Evolutionary conservation across 2,797 vertebrate species (phyloP).

Genomic region (Pelobates cultripes): DNA sequence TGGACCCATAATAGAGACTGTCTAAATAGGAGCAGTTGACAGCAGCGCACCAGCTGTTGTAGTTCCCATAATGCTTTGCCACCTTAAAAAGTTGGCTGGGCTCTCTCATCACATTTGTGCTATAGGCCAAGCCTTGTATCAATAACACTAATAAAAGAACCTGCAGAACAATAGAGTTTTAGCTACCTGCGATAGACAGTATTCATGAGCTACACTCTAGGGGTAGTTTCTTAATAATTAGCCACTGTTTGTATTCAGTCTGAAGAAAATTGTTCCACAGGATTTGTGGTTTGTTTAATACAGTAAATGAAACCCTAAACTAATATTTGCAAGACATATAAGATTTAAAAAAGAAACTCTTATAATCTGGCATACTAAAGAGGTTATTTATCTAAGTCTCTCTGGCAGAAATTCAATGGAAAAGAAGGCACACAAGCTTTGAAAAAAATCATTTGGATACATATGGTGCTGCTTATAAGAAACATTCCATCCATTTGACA

Average conservation of each 20-base stretch:
- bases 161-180: no score
- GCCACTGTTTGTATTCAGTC: neutral
- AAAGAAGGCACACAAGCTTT: neutral
- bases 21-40: no score
- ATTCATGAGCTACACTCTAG: no score
- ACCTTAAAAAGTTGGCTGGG: no score
- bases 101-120: no score
- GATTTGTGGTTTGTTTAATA: neutral
- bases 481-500: slow-evolving; percentile 40
- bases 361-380: slow-evolving; percentile 23
- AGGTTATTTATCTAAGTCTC: slow-evolving; percentile 28
- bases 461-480: slow-evolving; percentile 22
- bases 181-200: no score
- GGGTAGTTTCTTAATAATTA: neutral
- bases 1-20: no score
- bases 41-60: no score
- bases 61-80: no score
- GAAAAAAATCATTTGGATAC: slow-evolving; percentile 2
- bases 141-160: no score
- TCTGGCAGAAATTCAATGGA: slow-evolving; percentile 2
- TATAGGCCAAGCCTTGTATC: no score
- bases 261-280: neutral
- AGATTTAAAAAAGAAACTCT: slow-evolving; percentile 1
- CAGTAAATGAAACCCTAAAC: neutral
- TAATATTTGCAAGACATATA: neutral